A percentile compares a stretch with the other conserved stretches of the same genome.
Evolutionary conservation across 2,888 invertebrate genomes (phyloP).

Genomic region (Poecilus cupreus): DNA sequence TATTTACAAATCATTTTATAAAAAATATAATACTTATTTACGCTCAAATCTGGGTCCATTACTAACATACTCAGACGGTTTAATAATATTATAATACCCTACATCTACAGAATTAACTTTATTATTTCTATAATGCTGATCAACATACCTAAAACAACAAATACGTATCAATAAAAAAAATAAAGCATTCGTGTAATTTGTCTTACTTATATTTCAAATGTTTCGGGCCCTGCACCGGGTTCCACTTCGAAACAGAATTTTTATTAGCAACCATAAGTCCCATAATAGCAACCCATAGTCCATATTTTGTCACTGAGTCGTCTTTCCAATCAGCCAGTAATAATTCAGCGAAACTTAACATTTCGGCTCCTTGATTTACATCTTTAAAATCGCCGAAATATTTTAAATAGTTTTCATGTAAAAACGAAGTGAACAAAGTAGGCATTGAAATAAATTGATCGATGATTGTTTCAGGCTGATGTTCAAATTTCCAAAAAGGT

Average conservation of each 20-base stretch:
- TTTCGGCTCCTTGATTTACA: constrained; percentile 77
- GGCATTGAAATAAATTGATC: constrained; percentile 82
- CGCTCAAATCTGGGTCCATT: background rate
- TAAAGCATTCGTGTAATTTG: background rate
- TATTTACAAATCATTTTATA: background rate
- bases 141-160: background rate
- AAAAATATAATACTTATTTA: constrained; percentile 6
- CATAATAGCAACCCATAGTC: constrained; percentile 79
- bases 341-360: constrained; percentile 82
- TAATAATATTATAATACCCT: constrained; percentile 39
- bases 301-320: constrained; percentile 71
- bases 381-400: constrained; percentile 82
- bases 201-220: constrained; percentile 67
- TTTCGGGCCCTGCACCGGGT: constrained; percentile 78
- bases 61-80: background rate
- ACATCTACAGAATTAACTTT: constrained; percentile 2
- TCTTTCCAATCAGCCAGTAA: constrained; percentile 81
- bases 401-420: constrained; percentile 84
- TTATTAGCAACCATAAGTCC: constrained; percentile 84
- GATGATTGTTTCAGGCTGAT: constrained; percentile 80
- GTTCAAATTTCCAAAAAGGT: constrained; percentile 74
- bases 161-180: constrained; percentile 4
- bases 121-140: background rate
- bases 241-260: constrained; percentile 82
- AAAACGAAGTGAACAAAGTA: constrained; percentile 79